Percentiles rank a stretch among this genome's conserved stretches.
Evolutionary conservation across 2,888 invertebrate species (phyloP).

Genomic region (Pammene fasciana): DNA sequence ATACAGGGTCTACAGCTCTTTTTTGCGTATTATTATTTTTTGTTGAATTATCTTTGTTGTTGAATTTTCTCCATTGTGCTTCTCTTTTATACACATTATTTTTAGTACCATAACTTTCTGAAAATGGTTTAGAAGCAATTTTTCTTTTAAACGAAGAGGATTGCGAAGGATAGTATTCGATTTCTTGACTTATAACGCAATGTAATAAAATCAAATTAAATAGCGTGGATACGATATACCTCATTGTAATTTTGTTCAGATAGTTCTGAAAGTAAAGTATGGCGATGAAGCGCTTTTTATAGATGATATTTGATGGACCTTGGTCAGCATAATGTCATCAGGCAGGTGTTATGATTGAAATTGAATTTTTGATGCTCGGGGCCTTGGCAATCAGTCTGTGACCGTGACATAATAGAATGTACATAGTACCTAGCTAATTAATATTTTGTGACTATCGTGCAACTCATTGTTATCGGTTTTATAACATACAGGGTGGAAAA

Average conservation of each 20-base stretch:
- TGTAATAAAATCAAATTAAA: conserved; percentile 26
- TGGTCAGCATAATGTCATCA: conserved; percentile 60
- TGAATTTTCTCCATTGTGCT: conserved; percentile 45
- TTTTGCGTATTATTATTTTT: conserved; percentile 36
- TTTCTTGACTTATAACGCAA: conserved; percentile 51
- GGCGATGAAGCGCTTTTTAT: conserved; percentile 57
- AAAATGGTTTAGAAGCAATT: not conserved
- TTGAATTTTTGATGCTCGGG: conserved; percentile 71
- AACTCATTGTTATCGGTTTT: not conserved
- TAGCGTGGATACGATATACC: conserved; percentile 35
- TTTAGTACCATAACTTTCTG: not conserved
- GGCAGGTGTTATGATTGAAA: conserved; percentile 80
- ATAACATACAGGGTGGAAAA: too few relatives aligned
- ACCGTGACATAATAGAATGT: conserved; percentile 54
- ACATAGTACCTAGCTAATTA: conserved; percentile 43
- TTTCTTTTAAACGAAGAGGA: conserved; percentile 18
- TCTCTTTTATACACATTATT: conserved; percentile 27
- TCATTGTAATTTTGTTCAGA: conserved; percentile 39
- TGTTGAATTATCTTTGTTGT: conserved; percentile 1
- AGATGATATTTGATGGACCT: conserved; percentile 57
- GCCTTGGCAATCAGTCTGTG: conserved; percentile 55
- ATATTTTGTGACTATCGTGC: conserved; percentile 1
- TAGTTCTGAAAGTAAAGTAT: conserved; percentile 30
- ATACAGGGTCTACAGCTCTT: conserved; percentile 78
- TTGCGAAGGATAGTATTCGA: conserved; percentile 68